A percentile compares a stretch with the other conserved stretches of the same genome.
phyloP scores from a whole-genome alignment of 2,888 invertebrate genomes.

The Nudaria mundana region DNA sequence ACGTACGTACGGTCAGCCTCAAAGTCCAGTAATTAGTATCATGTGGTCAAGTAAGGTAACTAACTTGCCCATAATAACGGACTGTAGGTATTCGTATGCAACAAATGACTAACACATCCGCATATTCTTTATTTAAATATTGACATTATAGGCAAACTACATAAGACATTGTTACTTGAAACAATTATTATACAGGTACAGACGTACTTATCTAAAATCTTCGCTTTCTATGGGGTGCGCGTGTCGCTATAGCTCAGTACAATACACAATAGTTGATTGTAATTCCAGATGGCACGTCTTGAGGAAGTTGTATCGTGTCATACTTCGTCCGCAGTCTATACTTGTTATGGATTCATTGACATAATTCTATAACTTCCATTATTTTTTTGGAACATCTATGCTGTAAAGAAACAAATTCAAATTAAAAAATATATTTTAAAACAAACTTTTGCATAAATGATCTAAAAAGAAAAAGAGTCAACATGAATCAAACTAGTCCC shows the following conservation, averaged over 20 bases:
- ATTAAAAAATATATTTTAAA: no score
- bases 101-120: background rate
- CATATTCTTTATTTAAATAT: background rate
- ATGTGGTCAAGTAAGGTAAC: no score
- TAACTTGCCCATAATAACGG: background rate
- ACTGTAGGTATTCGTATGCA: background rate
- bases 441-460: no score
- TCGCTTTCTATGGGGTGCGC: conserved; percentile 30
- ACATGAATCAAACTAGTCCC: no score
- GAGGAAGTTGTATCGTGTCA: conserved; percentile 65
- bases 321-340: conserved; percentile 29
- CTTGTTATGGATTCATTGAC: conserved; percentile 21
- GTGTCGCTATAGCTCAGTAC: conserved; percentile 26
- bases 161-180: background rate
- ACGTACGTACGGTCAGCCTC: no score
- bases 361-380: conserved; percentile 23
- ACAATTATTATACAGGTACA: conserved; percentile 1
- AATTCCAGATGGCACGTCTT: conserved; percentile 53
- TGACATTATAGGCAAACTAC: background rate
- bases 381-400: no score
- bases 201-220: conserved; percentile 2
- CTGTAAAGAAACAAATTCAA: no score
- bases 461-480: no score
- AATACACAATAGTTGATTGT: conserved; percentile 57
- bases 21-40: no score